Evolutionary conservation across 2,113 vertebrate genomes (phyloP).

Genomic region (Chunga burmeisteri): DNA sequence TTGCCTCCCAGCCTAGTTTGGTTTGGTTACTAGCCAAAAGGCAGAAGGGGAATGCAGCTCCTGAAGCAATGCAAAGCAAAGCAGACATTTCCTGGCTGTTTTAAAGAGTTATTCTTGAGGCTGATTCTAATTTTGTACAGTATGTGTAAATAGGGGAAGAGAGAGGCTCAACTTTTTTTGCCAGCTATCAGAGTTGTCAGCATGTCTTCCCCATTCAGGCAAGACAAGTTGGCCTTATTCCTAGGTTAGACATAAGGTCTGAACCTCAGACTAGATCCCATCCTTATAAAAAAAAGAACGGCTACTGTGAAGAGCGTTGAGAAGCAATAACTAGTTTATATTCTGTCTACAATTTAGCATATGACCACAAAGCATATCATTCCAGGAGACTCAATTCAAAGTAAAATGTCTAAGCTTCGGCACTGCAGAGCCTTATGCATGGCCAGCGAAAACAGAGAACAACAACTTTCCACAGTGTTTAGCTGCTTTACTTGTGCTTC

Average conservation of each 20-base stretch:
- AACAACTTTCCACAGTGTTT: slow-evolving; percentile 74
- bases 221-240: background rate
- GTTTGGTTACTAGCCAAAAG: background rate
- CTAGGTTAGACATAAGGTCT: background rate
- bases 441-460: slow-evolving; percentile 74
- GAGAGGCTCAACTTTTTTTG: background rate
- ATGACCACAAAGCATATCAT: slow-evolving; percentile 51
- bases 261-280: background rate
- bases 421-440: slow-evolving; percentile 36
- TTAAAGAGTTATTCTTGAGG: background rate
- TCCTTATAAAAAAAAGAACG: background rate
- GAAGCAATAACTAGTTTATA: background rate
- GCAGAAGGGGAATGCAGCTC: background rate
- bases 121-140: background rate
- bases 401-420: slow-evolving; percentile 64
- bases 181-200: background rate
- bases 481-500: slow-evolving; percentile 61
- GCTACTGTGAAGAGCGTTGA: background rate
- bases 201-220: background rate
- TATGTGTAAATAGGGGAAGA: background rate
- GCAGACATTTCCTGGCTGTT: background rate
- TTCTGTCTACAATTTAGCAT: slow-evolving; percentile 23
- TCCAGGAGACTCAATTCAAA: slow-evolving; percentile 59
- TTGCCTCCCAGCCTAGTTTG: background rate
- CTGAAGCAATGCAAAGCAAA: background rate